Conservation (phyloP, 2,797 vertebrate genomes). For the Poeciliopsis turneri region DNA sequence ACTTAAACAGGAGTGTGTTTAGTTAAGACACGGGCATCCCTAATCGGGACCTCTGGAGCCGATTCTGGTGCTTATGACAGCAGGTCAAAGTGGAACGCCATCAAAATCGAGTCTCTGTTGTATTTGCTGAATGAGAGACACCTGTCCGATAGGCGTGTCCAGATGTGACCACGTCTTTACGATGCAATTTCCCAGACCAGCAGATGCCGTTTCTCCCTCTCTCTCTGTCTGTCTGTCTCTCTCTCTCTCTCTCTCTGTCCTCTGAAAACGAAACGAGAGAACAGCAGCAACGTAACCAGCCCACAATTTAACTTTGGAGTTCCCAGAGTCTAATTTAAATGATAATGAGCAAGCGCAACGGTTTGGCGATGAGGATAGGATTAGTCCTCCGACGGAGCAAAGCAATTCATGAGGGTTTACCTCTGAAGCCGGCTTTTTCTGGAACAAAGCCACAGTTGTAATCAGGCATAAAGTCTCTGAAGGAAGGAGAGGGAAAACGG, state of each 20-base stretch:
- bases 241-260: not conserved
- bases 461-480: slow-evolving; percentile 6
- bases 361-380: slow-evolving; percentile 20
- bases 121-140: not conserved
- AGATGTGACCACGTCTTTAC: not conserved
- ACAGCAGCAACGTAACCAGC: slow-evolving; percentile 1
- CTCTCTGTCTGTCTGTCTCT: no score
- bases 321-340: slow-evolving; percentile 27
- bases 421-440: slow-evolving; percentile 18
- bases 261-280: slow-evolving; percentile 17
- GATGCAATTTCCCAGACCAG: not conserved
- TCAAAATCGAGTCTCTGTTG: not conserved
- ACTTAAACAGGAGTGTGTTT: not conserved
- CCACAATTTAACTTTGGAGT: slow-evolving; percentile 19
- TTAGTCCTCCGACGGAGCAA: slow-evolving; percentile 14
- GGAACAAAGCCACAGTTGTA: slow-evolving; percentile 24
- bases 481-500: not conserved
- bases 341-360: slow-evolving; percentile 39
- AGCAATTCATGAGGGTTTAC: slow-evolving; percentile 24
- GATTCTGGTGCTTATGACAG: not conserved
- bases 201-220: not conserved
- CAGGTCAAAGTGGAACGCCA: not conserved
- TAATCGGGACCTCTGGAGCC: not conserved
- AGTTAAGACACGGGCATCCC: not conserved
- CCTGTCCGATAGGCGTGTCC: not conserved